Base-by-base conservation (phyloP, 2,888 invertebrate species). In the Siphlonurus alternatus region DNA sequence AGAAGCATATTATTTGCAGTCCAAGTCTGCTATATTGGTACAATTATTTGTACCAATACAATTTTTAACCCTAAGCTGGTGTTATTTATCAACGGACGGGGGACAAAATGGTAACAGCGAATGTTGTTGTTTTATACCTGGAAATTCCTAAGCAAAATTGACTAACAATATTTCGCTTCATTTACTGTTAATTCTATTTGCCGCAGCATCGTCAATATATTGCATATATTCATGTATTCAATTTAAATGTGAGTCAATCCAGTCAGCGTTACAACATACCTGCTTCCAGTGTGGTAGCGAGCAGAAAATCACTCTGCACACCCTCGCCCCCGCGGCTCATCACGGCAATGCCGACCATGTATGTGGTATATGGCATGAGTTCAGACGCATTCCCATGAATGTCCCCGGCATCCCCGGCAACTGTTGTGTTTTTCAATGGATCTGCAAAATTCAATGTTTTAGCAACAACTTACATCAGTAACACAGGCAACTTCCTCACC, bases 301-400 rank as follows among this genome's bases (percentile, higher is more conserved):
- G 79, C 1, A 82, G 70, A 65, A 84, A 76, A 76, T 87, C 80
- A 74, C 85, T 84, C 62, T 74, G 75, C 23, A 67, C 65, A 61
- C 72, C 71, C 66, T 77, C 77, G 3, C 79, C 82, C 59, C 75
- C 77, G 62, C 77, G 79, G 0, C 83, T 82, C 53, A 80, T 79
- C 67, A 89, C 82, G 51, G 85, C 79, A 67, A 92, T 82, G 23
- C 79, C 78, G 61, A 91, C 79, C 73, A 81, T 83, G 71, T 93
- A 93, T 0, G 84, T 85, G 2, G 86, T 86, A 71, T 85, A 89
- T 0, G 92, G 89, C 68, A 83, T 82, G 63, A 93, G 76, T 62
- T 80, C 78, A 1, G 76, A 77, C n/a, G 73, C 61, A 7, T 60
- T 65, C 0, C 67, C 67, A 51, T 61, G 62, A 19, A 65, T 64